Percentiles rank a stretch among this genome's conserved stretches.
Conservation (phyloP, 2,113 vertebrate genomes). For the Sisor rabdophorus region DNA sequence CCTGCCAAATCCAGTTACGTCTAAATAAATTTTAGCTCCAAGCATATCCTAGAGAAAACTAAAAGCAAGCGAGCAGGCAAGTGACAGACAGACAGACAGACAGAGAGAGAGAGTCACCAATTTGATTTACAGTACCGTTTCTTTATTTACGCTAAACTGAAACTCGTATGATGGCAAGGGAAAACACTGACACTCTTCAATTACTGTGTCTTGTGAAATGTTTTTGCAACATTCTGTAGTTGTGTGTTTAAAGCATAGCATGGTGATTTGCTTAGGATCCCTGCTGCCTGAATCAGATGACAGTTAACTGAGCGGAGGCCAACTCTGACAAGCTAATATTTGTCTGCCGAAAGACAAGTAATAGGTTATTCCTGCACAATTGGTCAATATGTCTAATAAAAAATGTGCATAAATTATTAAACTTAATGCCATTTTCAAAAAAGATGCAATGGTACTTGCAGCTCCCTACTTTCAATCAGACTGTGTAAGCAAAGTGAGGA, state of each 20-base stretch:
- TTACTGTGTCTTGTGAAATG: slow-evolving; percentile 33
- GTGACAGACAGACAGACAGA: background rate
- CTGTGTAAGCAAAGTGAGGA: too few relatives aligned
- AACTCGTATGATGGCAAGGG: slow-evolving; percentile 8
- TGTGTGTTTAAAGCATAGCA: slow-evolving; percentile 29
- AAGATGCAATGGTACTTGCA: too few relatives aligned
- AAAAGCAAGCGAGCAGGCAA: background rate
- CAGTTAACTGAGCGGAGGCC: slow-evolving; percentile 16
- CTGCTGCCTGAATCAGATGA: slow-evolving; percentile 32
- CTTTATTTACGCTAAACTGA: background rate
- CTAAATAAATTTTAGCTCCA: background rate
- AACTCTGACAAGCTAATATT: slow-evolving; percentile 4
- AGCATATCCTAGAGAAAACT: background rate
- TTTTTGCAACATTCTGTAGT: background rate
- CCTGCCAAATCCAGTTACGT: background rate
- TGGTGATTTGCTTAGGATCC: slow-evolving; percentile 9
- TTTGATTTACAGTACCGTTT: background rate
- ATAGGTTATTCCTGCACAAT: slow-evolving; percentile 5
- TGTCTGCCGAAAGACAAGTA: slow-evolving; percentile 13
- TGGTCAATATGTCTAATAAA: background rate
- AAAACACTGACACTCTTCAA: slow-evolving; percentile 14
- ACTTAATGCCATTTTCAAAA: too few relatives aligned
- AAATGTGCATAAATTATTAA: too few relatives aligned
- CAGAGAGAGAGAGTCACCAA: background rate
- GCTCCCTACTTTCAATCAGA: too few relatives aligned